These are phyloP conservation scores for Nylanderia fulva DNA, from an alignment of 1,140 invertebrate species.

Conservation along the genomic window DNA sequence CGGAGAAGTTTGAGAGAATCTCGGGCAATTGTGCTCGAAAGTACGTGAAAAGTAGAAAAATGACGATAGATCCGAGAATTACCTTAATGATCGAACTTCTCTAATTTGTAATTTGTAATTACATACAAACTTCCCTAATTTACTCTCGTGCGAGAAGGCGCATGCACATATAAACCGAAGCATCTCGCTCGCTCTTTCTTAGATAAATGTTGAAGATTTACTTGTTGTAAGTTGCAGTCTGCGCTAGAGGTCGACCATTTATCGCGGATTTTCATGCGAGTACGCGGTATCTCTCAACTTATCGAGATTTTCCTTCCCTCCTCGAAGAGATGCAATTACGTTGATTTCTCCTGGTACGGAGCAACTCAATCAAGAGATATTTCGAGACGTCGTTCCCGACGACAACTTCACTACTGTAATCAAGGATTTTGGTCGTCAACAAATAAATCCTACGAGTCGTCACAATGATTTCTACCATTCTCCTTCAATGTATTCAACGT, in stretches of 20 bases:
- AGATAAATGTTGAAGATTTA: conserved; percentile 17
- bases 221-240: not conserved
- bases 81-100: conserved; percentile 15
- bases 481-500: conserved; percentile 5
- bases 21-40: not conserved
- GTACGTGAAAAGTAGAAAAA: conserved; percentile 5
- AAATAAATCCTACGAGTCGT: conserved; percentile 44
- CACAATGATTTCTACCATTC: conserved; percentile 7
- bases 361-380: conserved; percentile 28
- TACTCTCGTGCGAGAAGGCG: not conserved
- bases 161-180: not conserved
- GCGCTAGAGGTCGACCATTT: not conserved
- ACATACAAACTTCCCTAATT: conserved; percentile 6
- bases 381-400: not conserved
- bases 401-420: conserved; percentile 44
- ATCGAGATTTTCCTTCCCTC: conserved; percentile 13
- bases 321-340: conserved; percentile 16
- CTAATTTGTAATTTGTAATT: not conserved
- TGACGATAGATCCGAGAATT: not conserved
- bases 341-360: conserved; percentile 34
- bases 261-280: conserved; percentile 25
- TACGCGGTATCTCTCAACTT: conserved; percentile 21
- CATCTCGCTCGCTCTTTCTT: not conserved
- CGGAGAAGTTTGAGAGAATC: no score
- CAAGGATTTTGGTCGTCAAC: conserved; percentile 44